Conservation (phyloP, 2,113 vertebrate genomes). For the Athene noctua region DNA sequence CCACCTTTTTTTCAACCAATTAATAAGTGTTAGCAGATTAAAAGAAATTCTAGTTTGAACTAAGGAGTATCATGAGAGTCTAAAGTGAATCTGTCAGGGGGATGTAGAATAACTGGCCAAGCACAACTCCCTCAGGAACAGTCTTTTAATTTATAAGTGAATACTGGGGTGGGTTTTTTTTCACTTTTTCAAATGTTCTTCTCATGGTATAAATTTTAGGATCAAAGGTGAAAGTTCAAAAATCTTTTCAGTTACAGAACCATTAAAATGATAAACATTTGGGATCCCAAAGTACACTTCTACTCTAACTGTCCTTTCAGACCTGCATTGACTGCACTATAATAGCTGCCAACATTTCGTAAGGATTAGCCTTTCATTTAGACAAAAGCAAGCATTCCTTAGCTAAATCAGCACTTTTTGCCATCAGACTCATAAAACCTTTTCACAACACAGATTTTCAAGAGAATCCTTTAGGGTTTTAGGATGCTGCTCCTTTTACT, state of each 20-base stretch:
- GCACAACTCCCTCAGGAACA: not conserved
- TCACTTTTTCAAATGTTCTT: not conserved
- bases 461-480: conserved; percentile 80
- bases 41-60: not conserved
- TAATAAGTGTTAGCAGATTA: not conserved
- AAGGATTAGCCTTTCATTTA: conserved; percentile 75
- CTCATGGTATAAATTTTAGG: not conserved
- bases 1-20: not conserved
- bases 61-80: not conserved
- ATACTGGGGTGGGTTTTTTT: not conserved
- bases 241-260: conserved; percentile 51
- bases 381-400: conserved; percentile 79
- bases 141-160: not conserved
- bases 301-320: conserved; percentile 66
- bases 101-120: not conserved
- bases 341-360: conserved; percentile 77
- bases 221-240: conserved; percentile 15
- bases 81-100: not conserved
- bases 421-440: conserved; percentile 82
- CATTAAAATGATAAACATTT: conserved; percentile 70
- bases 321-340: conserved; percentile 54
- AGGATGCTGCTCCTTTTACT: conserved; percentile 81
- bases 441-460: conserved; percentile 82
- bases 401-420: conserved; percentile 79
- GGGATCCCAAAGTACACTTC: conserved; percentile 59